A percentile compares a stretch with the other conserved stretches of the same genome.
Evolutionary conservation across 2,888 invertebrate species (phyloP).

Genomic region (Epirrita christyi): DNA sequence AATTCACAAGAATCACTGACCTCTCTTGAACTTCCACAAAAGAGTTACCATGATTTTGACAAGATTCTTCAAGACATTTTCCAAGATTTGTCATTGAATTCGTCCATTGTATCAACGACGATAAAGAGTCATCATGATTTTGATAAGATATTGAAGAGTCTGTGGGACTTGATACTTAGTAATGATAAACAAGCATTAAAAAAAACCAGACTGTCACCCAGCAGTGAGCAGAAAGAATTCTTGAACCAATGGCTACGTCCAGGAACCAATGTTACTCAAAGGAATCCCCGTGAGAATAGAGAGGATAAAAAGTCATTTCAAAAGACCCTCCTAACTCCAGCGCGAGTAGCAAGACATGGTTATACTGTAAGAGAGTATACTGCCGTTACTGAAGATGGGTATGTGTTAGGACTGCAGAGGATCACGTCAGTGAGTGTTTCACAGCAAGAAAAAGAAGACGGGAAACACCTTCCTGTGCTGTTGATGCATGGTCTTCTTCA

Average conservation of each 20-base stretch:
- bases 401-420: conserved; percentile 59
- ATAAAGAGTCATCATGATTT: neutral
- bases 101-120: neutral
- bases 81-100: neutral
- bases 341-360: conserved; percentile 42
- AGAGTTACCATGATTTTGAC: neutral
- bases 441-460: conserved; percentile 7
- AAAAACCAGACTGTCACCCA: neutral
- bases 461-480: conserved; percentile 53
- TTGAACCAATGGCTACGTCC: neutral
- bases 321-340: conserved; percentile 22
- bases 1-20: neutral
- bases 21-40: neutral
- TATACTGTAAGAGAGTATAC: conserved; percentile 57
- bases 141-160: neutral
- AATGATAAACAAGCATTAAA: neutral
- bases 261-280: neutral
- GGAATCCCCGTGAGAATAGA: neutral
- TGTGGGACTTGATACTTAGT: neutral
- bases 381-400: conserved; percentile 64
- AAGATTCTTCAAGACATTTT: neutral
- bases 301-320: neutral
- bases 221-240: neutral
- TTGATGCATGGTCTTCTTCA: conserved; percentile 68
- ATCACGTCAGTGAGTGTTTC: conserved; percentile 46